Conservation (phyloP, 2,113 vertebrate species). For the Oryzias melastigma region DNA sequence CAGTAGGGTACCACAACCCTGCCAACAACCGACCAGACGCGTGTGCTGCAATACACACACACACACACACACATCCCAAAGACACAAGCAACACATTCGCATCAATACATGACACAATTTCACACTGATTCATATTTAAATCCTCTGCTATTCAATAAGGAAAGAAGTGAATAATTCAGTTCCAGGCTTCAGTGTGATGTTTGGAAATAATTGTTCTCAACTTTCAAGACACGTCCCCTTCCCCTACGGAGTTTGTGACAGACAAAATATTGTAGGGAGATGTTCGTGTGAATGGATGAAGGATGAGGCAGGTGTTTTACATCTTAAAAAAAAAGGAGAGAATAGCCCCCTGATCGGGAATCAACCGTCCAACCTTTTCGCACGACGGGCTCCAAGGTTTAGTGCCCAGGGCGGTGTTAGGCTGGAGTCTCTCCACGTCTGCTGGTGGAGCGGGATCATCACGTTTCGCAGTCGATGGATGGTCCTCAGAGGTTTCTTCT, state of each 20-base stretch:
- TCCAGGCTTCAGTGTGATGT: slow-evolving; percentile 48
- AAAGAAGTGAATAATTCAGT: slow-evolving; percentile 53
- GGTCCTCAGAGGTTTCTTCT: slow-evolving; percentile 66
- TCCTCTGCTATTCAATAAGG: slow-evolving; percentile 49
- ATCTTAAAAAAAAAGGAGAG: slow-evolving; percentile 8
- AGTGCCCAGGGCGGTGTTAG: slow-evolving; percentile 68
- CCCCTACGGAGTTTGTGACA: slow-evolving; percentile 53
- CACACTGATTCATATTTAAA: slow-evolving; percentile 69
- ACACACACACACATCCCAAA: slow-evolving; percentile 28
- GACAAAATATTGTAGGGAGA: slow-evolving; percentile 54
- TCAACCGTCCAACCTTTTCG: slow-evolving; percentile 43
- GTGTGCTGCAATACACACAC: slow-evolving; percentile 48
- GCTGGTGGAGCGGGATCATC: slow-evolving; percentile 68
- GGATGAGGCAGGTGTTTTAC: slow-evolving; percentile 56
- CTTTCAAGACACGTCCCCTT: slow-evolving; percentile 50
- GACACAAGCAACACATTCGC: slow-evolving; percentile 43
- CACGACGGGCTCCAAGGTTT: slow-evolving; percentile 61
- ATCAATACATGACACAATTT: slow-evolving; percentile 48
- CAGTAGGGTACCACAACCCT: slow-evolving; percentile 70
- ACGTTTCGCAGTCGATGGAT: slow-evolving; percentile 70
- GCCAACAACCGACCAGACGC: slow-evolving; percentile 63
- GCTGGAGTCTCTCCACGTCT: slow-evolving; percentile 60
- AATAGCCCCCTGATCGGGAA: slow-evolving; percentile 22
- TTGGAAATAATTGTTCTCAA: slow-evolving; percentile 63
- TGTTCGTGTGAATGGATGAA: slow-evolving; percentile 43